Conservation (phyloP, 2,888 invertebrate species). For the Branchellion lobata region DNA sequence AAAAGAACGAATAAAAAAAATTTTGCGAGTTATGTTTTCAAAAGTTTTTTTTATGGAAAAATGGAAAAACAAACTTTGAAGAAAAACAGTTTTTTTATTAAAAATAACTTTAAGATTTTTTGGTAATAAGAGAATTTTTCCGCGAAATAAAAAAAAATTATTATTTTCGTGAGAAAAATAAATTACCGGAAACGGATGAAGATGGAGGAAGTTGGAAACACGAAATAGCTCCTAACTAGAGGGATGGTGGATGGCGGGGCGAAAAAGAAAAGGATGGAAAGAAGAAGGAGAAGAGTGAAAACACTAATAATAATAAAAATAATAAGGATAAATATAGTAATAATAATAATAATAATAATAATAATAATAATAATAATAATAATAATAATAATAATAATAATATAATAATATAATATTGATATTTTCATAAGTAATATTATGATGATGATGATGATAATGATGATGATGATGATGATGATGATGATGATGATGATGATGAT, state of each 20-base stretch:
- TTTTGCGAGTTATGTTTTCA: too few relatives aligned
- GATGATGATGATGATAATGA: constrained; percentile 31
- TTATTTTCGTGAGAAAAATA: constrained; percentile 6
- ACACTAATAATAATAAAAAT: too few relatives aligned
- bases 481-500: constrained; percentile 33
- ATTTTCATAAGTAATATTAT: too few relatives aligned
- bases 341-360: background rate
- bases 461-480: constrained; percentile 36
- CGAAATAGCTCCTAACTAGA: constrained; percentile 16
- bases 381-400: background rate
- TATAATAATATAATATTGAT: too few relatives aligned
- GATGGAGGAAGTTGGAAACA: background rate
- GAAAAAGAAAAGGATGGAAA: background rate
- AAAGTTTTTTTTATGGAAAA: too few relatives aligned
- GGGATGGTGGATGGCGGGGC: background rate
- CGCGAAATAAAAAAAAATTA: background rate
- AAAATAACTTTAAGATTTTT: background rate
- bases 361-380: background rate
- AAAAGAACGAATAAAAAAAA: too few relatives aligned
- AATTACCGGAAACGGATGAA: constrained; percentile 8
- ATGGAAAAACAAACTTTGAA: too few relatives aligned
- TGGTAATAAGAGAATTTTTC: background rate
- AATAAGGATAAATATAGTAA: background rate
- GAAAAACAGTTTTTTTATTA: background rate
- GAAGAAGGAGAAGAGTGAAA: too few relatives aligned